Evolutionary conservation across 2,113 vertebrate genomes (phyloP), one percentile per base, ranked within the genome.

Genomic region (Chrysochloris asiatica): DNA sequence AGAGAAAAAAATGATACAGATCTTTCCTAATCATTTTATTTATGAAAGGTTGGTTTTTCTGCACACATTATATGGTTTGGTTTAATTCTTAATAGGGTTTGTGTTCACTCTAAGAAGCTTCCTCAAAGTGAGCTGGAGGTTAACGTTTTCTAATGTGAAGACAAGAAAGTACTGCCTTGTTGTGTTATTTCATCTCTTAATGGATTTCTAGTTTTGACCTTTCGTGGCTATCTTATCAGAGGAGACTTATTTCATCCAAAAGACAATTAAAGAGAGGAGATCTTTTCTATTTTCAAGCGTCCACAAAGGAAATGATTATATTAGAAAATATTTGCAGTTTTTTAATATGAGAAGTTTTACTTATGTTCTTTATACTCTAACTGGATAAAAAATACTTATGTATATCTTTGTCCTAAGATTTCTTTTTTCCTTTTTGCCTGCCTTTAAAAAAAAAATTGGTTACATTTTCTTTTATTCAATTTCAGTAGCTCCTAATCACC

Each of bases 111-210:
- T 83, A 67, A 89, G 92, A 93, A 76, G 19, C 28, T 92, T 90
- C 56, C 48, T 85, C 14, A 22, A n/a, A 73, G 72, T 86, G 54
- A 80, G 26, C 21, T 4, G 6, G 72, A 91, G 50, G 65, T 83
- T 93, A 83, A 90, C 86, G 45, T 69, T 93, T 77, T 92, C 16
- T 54, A 36, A 77, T 3, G 30, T 28, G 28, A 93, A 88, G n/a
- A 76, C 7, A 38, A 83, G 72, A 84, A 90, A 92, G 12, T 38
- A 61, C 30, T 83, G 65, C 36, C 43, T 95, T 41, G 83, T 88
- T 94, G 67, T 63, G 90, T 59, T 94, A 92, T 92, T 83, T 93
- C 45, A 83, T 67, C 19, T 88, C 47, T 86, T n/a, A n/a, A n/a
- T n/a, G n/a, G n/a, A n/a, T n/a, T 92, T 76, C 38, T 83, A 72